Evolutionary conservation across 2,888 invertebrate species (phyloP).

Genomic region (Epistrophe eligans): DNA sequence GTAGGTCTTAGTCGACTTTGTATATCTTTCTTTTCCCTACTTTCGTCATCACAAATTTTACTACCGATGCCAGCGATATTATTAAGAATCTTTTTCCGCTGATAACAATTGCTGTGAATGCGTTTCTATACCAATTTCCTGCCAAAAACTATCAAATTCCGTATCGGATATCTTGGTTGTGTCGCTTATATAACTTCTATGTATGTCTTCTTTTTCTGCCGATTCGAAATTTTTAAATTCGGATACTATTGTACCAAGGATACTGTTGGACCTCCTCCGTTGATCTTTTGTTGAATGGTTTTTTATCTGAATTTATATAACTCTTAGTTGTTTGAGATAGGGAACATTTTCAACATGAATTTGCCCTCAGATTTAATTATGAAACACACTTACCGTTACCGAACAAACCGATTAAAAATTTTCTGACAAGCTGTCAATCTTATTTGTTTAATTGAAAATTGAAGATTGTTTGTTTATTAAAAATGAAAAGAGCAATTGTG

Average conservation of each 20-base stretch:
- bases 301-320: background rate
- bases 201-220: background rate
- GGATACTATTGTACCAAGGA: too few species aligned
- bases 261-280: background rate
- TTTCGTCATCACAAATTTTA: constrained; percentile 25
- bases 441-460: too few species aligned
- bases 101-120: constrained; percentile 25
- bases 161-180: constrained; percentile 81
- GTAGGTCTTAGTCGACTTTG: constrained; percentile 81
- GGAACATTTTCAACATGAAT: too few species aligned
- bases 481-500: too few species aligned
- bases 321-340: constrained; percentile 44
- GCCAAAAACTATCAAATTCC: constrained; percentile 83
- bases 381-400: too few species aligned
- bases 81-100: background rate
- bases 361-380: too few species aligned
- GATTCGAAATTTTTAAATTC: background rate
- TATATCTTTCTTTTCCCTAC: constrained; percentile 48
- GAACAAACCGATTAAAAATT: too few species aligned
- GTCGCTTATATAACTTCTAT: background rate
- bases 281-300: background rate
- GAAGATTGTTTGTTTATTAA: too few species aligned
- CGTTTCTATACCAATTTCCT: constrained; percentile 82
- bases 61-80: background rate
- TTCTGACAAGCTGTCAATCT: too few species aligned